A percentile compares a stretch with the other conserved stretches of the same genome.
phyloP scores from a whole-genome alignment of 2,888 invertebrate genomes.

The Epinotia brunnichana region DNA sequence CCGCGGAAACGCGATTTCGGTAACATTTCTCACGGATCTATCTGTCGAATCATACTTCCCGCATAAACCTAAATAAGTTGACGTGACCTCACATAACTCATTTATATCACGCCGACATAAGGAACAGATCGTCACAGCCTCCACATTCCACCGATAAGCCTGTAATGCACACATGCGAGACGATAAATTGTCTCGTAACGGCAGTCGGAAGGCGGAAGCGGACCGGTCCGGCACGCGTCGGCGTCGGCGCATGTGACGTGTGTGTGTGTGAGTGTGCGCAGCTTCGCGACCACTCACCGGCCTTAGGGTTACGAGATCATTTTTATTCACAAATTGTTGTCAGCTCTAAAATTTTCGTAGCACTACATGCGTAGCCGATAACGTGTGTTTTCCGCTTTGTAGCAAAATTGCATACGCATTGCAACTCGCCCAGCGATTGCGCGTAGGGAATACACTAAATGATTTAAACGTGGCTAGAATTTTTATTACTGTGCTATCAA shows the following conservation, averaged over 20 bases:
- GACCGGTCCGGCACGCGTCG: slow-evolving; percentile 38
- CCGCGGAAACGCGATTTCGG: too few species aligned
- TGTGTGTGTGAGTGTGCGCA: slow-evolving; percentile 11
- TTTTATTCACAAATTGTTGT: not conserved
- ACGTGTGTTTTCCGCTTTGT: not conserved
- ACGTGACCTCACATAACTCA: slow-evolving; percentile 13
- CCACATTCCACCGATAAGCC: slow-evolving; percentile 26
- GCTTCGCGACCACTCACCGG: not conserved
- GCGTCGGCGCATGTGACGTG: slow-evolving; percentile 19
- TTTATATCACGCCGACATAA: slow-evolving; percentile 16
- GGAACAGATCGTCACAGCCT: slow-evolving; percentile 29
- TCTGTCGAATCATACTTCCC: not conserved
- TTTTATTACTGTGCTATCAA: not conserved
- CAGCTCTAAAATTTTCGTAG: not conserved
- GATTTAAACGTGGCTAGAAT: not conserved
- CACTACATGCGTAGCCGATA: not conserved
- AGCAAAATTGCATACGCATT: not conserved
- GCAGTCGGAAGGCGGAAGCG: slow-evolving; percentile 42
- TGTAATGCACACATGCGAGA: slow-evolving; percentile 27
- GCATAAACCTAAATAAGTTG: slow-evolving; percentile 5
- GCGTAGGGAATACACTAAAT: not conserved
- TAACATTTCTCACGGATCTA: not conserved
- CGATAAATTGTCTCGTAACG: slow-evolving; percentile 34
- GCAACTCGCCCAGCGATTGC: not conserved
- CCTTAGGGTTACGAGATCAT: slow-evolving; percentile 2